These are phyloP conservation scores for Eristalinus aeneus DNA, from an alignment of 2,888 invertebrate genomes.

Conservation along the genomic window DNA sequence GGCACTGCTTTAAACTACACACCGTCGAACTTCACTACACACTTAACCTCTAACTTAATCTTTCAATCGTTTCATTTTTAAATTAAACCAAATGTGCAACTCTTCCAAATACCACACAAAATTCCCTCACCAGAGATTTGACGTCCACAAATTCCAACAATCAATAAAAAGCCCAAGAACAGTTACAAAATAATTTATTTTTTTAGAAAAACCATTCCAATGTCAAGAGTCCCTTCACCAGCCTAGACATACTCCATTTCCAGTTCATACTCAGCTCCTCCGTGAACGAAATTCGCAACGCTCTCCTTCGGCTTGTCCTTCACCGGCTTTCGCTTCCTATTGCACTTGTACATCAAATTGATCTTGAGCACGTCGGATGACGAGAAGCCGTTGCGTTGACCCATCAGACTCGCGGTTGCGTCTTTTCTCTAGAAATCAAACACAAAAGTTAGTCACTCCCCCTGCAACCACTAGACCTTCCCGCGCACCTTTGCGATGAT, in stretches of 20 bases:
- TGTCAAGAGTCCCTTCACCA: background rate
- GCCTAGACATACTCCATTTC: background rate
- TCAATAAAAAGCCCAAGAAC: too few relatives aligned
- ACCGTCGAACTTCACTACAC: too few relatives aligned
- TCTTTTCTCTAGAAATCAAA: background rate
- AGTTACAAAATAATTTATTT: too few relatives aligned
- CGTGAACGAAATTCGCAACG: background rate
- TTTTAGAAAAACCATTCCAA: too few relatives aligned
- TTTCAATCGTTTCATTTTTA: too few relatives aligned
- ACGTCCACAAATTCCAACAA: too few relatives aligned
- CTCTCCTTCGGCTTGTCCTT: conserved; percentile 6
- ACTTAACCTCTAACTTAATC: too few relatives aligned
- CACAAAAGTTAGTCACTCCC: background rate
- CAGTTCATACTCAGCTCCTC: background rate
- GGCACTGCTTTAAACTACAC: too few relatives aligned
- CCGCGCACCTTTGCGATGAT: conserved; percentile 84
- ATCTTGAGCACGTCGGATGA: conserved; percentile 75
- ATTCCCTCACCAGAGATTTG: too few relatives aligned
- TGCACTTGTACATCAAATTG: conserved; percentile 77
- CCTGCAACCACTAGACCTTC: conserved; percentile 23
- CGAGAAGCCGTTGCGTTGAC: conserved; percentile 76
- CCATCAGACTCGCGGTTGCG: conserved; percentile 74
- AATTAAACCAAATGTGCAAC: too few relatives aligned
- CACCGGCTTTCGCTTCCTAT: conserved; percentile 20
- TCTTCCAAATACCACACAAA: too few relatives aligned